Percentiles rank a stretch among this genome's conserved stretches.
Conservation (phyloP, 2,113 vertebrate genomes). For the Proteles cristata region DNA sequence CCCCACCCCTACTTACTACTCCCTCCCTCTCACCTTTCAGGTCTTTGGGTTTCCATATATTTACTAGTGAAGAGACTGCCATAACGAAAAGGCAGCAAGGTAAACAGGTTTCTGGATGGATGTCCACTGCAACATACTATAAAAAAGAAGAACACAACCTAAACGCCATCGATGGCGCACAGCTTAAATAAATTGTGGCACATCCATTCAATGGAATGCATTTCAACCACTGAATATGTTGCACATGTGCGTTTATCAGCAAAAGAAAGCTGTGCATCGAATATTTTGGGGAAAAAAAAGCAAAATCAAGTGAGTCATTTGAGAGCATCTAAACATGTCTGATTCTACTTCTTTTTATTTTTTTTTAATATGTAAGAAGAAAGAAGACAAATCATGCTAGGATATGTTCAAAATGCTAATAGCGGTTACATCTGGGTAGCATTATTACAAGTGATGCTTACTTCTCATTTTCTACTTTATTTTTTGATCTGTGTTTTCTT, state of each 20-base stretch:
- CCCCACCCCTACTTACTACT: too few relatives aligned
- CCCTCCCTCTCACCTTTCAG: neutral
- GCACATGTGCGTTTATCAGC: neutral
- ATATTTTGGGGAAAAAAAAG: neutral
- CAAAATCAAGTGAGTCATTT: neutral
- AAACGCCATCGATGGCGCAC: neutral
- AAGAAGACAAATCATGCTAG: neutral
- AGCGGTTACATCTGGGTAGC: neutral
- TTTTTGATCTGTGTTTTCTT: neutral
- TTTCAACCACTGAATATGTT: neutral
- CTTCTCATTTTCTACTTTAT: conserved; percentile 15
- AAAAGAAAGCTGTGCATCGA: neutral
- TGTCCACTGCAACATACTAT: neutral
- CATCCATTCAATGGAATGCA: neutral
- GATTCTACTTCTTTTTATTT: neutral
- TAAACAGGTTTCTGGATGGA: neutral
- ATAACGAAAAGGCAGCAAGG: neutral
- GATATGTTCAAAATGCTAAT: neutral
- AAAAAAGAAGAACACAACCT: conserved; percentile 11
- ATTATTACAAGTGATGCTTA: neutral
- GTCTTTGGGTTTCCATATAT: neutral
- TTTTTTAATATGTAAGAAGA: neutral
- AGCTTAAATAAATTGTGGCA: neutral
- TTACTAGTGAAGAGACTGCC: neutral
- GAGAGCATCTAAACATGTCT: neutral